Conservation (phyloP, 1,140 invertebrate genomes). For the Parasteatoda tepidariorum region DNA sequence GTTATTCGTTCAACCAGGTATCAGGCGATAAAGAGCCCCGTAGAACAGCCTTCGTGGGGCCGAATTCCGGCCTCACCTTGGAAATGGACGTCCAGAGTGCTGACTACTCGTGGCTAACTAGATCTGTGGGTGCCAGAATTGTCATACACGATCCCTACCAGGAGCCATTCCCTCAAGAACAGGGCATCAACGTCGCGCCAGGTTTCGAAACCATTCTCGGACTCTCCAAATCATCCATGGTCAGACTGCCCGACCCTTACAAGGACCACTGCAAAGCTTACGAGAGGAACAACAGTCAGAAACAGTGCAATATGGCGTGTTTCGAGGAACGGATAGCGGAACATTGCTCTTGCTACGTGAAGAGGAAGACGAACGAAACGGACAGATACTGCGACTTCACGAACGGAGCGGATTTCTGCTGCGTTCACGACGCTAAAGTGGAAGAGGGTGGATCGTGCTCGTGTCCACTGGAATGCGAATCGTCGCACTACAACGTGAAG, state of each 20-base stretch:
- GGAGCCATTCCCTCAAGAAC: conserved; percentile 68
- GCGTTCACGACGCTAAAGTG: neutral
- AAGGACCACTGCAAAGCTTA: conserved; percentile 23
- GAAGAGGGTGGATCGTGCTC: neutral
- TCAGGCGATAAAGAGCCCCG: neutral
- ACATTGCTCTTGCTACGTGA: neutral
- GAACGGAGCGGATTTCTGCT: neutral
- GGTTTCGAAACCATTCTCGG: conserved; percentile 66
- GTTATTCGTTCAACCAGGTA: conserved; percentile 31
- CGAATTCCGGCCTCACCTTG: conserved; percentile 65
- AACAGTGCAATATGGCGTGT: neutral
- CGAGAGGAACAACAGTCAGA: neutral
- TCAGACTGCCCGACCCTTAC: conserved; percentile 26
- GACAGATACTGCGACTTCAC: neutral
- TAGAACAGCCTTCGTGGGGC: conserved; percentile 1
- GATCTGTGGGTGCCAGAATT: conserved; percentile 67
- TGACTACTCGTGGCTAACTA: conserved; percentile 66
- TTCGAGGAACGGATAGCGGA: neutral
- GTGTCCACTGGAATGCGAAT: conserved; percentile 25
- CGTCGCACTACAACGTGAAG: neutral
- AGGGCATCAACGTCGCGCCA: conserved; percentile 68
- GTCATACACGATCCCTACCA: conserved; percentile 67
- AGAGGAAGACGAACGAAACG: neutral
- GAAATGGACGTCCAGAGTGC: conserved; percentile 67
- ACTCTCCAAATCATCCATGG: conserved; percentile 39